Percentiles rank a stretch among this genome's conserved stretches.
phyloP scores from a whole-genome alignment of 2,888 invertebrate genomes.

The Oligia strigilis region DNA sequence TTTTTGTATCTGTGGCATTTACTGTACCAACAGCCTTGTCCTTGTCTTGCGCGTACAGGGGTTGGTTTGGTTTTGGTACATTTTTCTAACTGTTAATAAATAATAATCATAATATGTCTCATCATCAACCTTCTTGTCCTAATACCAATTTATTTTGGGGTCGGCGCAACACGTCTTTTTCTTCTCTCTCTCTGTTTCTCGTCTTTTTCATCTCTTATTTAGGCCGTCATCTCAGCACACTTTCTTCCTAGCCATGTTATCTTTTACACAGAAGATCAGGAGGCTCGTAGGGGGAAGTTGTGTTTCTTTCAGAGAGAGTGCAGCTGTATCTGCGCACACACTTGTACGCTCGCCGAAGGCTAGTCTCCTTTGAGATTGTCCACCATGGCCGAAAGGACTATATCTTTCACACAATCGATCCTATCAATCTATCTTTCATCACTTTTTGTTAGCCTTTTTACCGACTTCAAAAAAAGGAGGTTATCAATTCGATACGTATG shows the following conservation, averaged over 20 bases:
- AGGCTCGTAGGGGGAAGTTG: background rate
- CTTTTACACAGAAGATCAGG: no score
- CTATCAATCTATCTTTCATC: no score
- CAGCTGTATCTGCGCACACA: no score
- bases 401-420: background rate
- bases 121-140: background rate
- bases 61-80: background rate
- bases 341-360: background rate
- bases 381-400: background rate
- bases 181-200: no score
- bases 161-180: background rate
- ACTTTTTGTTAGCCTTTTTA: no score
- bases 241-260: background rate
- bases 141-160: background rate
- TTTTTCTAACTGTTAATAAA: background rate
- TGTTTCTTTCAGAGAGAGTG: background rate
- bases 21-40: constrained; percentile 17
- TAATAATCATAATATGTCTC: background rate
- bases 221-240: background rate
- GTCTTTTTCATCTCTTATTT: background rate
- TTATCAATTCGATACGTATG: no score
- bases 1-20: constrained; percentile 29
- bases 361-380: background rate
- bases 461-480: no score
- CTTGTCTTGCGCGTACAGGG: background rate